Evolutionary conservation across 2,888 invertebrate species (phyloP).

Genomic region (Neria commutata): DNA sequence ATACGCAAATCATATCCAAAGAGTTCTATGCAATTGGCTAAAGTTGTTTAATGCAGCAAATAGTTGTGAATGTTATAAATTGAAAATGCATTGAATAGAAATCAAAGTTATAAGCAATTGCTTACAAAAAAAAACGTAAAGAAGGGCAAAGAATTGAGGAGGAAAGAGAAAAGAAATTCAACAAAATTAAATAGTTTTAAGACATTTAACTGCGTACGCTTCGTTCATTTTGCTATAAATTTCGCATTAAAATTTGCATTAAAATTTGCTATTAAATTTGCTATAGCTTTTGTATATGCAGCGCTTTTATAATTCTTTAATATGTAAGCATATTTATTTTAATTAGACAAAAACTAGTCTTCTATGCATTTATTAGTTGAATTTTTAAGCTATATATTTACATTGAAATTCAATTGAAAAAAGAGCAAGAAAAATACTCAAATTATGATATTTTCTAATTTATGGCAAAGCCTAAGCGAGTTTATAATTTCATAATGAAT

Average conservation of each 20-base stretch:
- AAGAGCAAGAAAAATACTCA: neutral
- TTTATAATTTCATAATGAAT: neutral
- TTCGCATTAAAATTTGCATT: too few species aligned
- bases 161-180: too few species aligned
- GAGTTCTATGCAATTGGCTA: neutral
- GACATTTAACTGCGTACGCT: too few species aligned
- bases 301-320: neutral
- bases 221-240: too few species aligned
- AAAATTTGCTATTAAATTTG: too few species aligned
- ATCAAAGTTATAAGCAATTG: conserved; percentile 13
- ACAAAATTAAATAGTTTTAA: too few species aligned
- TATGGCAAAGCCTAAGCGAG: neutral
- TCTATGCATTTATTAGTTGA: too few species aligned
- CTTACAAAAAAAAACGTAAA: conserved; percentile 11
- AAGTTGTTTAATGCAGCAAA: conserved; percentile 13
- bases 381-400: conserved; percentile 19
- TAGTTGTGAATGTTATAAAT: conserved; percentile 19
- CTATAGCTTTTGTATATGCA: neutral
- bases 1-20: conserved; percentile 44
- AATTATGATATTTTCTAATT: neutral
- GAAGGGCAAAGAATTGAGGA: too few species aligned
- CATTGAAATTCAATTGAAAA: neutral
- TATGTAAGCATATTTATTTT: neutral
- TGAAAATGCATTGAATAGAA: conserved; percentile 35
- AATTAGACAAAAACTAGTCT: neutral